Base-by-base conservation (phyloP, 2,113 vertebrate species). In the Passer montanus region DNA sequence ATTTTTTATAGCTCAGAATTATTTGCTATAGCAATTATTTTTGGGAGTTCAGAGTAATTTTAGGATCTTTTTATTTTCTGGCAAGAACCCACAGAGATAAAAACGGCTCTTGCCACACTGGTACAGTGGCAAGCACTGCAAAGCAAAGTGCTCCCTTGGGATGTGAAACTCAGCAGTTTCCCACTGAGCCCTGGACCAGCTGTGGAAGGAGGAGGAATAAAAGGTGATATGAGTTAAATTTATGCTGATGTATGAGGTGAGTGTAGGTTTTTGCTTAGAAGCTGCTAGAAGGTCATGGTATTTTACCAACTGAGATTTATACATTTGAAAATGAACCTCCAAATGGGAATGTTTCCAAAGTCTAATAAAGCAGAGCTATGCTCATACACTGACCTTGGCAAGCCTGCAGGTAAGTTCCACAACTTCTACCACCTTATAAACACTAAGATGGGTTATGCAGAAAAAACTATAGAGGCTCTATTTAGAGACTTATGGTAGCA, bases 371-470 rank as follows among this genome's bases (percentile, higher is more conserved):
- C 95, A 87, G 89, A 96, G 94, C 94, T 98, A 97, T 97, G 97
- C 97, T 98, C 90, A 81, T 90, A 81, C 79, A 94, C 97, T 97
- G 97, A 97, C 97, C 97, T 98, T 98, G 98, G 98, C 97, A 97
- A 96, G 77, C 87, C 26, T 87, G 95, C 96, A 98, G 96, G 97
- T 97, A 97, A 98, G 98, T 97, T 97, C 98, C 98, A 98, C 96
- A 97, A 98, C 96, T 97, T 98, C 98, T 98, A 94, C 97, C 98
- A 98, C 97, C 97, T 98, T 98, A 98, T 98, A 98, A 98, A 98
- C 98, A 98, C 98, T 97, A 98, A 97, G 98, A 98, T 98, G 97
- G 97, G 97, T 96, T 97, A 92, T 97, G 95, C 94, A 98, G 96
- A 98, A 98, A 98, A 95, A 97, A 98, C 97, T 97, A 93, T 97